A percentile compares a stretch with the other conserved stretches of the same genome.
These are phyloP conservation scores for Esox lucius DNA, from an alignment of 2,797 vertebrate genomes.

Conservation along the genomic window DNA sequence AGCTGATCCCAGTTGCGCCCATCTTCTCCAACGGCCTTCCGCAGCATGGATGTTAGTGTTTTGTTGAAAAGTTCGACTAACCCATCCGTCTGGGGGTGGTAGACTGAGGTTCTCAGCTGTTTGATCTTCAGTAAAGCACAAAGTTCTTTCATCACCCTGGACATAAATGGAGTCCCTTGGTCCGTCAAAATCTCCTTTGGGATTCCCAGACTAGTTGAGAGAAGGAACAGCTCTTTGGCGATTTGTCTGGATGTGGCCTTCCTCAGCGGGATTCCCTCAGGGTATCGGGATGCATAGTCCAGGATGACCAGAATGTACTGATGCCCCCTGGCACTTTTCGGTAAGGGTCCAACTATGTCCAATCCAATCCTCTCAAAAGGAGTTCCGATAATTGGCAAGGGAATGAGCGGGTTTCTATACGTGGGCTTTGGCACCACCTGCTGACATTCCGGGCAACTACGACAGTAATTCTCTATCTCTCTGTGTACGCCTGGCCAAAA, in stretches of 20 bases:
- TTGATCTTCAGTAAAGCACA: too few species aligned
- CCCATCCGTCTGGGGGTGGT: too few species aligned
- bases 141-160: too few species aligned
- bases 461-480: background rate
- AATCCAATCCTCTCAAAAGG: background rate
- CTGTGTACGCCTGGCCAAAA: constrained; percentile 5
- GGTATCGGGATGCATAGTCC: constrained; percentile 5
- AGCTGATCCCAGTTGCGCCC: background rate
- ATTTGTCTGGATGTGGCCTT: background rate
- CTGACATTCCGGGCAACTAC: too few species aligned
- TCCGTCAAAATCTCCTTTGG: background rate
- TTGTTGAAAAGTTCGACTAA: too few species aligned
- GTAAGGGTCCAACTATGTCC: background rate
- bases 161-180: too few species aligned
- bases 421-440: background rate
- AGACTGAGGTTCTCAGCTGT: too few species aligned
- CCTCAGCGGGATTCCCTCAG: background rate
- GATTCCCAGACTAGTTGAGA: background rate
- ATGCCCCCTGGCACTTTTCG: background rate
- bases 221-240: background rate
- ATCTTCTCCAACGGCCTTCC: background rate
- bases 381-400: too few species aligned
- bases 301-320: constrained; percentile 2
- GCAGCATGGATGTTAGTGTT: constrained; percentile 12
- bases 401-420: background rate